A percentile compares a stretch with the other conserved stretches of the same genome.
phyloP scores from a whole-genome alignment of 2,888 invertebrate species.

The Boloria selene region DNA sequence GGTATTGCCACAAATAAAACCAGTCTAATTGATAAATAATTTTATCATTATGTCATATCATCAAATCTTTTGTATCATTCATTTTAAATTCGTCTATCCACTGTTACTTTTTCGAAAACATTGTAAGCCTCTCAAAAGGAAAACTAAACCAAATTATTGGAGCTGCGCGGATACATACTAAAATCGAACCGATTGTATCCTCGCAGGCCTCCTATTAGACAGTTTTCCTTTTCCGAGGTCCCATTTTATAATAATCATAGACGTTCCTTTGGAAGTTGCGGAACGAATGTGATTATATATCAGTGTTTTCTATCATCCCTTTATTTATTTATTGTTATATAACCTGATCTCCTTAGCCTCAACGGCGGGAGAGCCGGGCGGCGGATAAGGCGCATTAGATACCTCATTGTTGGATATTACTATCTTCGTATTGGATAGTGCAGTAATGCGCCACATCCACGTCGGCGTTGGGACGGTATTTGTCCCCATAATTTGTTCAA shows the following conservation, averaged over 20 bases:
- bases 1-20: conserved; percentile 36
- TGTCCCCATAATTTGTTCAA: conserved; percentile 78
- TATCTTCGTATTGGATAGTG: conserved; percentile 49
- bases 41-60: conserved; percentile 45
- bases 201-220: conserved; percentile 58
- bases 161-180: conserved; percentile 67
- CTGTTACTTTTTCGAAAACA: conserved; percentile 57
- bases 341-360: conserved; percentile 61
- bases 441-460: conserved; percentile 58
- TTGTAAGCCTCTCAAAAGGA: conserved; percentile 68
- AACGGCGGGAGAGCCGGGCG: conserved; percentile 64
- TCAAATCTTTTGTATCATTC: conserved; percentile 38
- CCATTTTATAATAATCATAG: conserved; percentile 57
- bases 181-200: conserved; percentile 61
- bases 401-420: conserved; percentile 41
- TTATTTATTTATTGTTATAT: conserved; percentile 63
- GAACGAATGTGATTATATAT: conserved; percentile 63
- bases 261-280: conserved; percentile 78
- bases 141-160: conserved; percentile 59
- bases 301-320: conserved; percentile 62
- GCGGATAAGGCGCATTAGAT: conserved; percentile 54
- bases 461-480: conserved; percentile 63
- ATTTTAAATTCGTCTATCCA: conserved; percentile 39
- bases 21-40: conserved; percentile 44
- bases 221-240: conserved; percentile 71